phyloP scores from a whole-genome alignment of 2,888 invertebrate species.

The Thysanoteuthis rhombus region DNA sequence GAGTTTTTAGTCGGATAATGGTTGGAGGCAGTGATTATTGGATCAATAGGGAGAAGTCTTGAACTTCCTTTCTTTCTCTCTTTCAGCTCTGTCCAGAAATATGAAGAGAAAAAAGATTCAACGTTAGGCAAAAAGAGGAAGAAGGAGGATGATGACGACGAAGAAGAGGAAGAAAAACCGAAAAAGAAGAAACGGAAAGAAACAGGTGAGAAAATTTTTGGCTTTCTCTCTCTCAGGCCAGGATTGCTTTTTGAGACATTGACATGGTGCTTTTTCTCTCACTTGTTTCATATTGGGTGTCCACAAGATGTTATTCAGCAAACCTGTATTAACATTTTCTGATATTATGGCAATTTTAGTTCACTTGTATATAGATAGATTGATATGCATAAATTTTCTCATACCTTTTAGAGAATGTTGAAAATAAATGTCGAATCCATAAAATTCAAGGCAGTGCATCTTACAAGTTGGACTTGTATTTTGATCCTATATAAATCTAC shows the following conservation, averaged over 20 bases:
- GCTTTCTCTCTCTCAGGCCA: not conserved
- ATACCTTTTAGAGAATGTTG: too few species aligned
- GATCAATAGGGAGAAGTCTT: too few species aligned
- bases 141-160: conserved; percentile 41
- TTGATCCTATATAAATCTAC: too few species aligned
- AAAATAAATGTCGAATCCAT: too few species aligned
- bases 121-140: conserved; percentile 75
- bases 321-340: too few species aligned
- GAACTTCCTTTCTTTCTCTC: conserved; percentile 32
- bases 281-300: too few species aligned
- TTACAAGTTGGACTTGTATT: too few species aligned
- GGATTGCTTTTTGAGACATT: not conserved
- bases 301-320: too few species aligned
- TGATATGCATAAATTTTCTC: not conserved
- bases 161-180: conserved; percentile 24
- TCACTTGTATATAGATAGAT: not conserved
- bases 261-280: too few species aligned
- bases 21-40: too few species aligned
- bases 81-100: conserved; percentile 82
- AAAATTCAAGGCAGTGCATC: too few species aligned
- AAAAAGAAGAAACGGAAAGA: conserved; percentile 29
- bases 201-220: not conserved
- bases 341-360: not conserved
- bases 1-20: too few species aligned
- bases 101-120: conserved; percentile 83